A percentile compares a stretch with the other conserved stretches of the same genome.
phyloP scores from a whole-genome alignment of 2,797 vertebrate genomes.

The Crax fasciolata region DNA sequence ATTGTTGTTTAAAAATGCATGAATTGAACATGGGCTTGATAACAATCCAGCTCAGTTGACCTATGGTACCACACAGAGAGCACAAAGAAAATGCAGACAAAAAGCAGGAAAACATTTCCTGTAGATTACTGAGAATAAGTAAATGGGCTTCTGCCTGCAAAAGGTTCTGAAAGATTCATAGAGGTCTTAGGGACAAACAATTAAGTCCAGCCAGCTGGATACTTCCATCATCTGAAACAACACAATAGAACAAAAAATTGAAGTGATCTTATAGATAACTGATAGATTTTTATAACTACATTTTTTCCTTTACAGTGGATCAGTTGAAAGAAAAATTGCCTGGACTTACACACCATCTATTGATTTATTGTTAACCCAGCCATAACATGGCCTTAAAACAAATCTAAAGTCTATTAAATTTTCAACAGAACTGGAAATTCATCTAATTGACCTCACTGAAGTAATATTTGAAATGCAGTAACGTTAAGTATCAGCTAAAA shows the following conservation, averaged over 20 bases:
- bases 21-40: background rate
- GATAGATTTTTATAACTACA: background rate
- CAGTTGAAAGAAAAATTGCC: slow-evolving; percentile 7
- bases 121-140: background rate
- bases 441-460: slow-evolving; percentile 30
- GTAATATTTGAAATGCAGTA: slow-evolving; percentile 10
- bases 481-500: background rate
- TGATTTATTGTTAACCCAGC: slow-evolving; percentile 6
- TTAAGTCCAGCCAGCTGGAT: background rate
- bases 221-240: background rate
- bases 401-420: slow-evolving; percentile 17
- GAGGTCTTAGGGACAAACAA: background rate
- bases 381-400: background rate
- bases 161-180: background rate
- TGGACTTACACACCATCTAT: background rate
- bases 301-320: background rate
- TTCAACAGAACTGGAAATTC: slow-evolving; percentile 9
- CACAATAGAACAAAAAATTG: background rate
- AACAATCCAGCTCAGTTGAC: background rate
- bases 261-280: background rate
- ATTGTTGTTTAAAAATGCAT: background rate
- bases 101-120: background rate
- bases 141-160: background rate
- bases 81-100: background rate
- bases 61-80: background rate